Evolutionary conservation across 30 jellyfish, hydroid and myxozoan genomes (phyloP).

Genomic region (Hydractinia echinata): DNA sequence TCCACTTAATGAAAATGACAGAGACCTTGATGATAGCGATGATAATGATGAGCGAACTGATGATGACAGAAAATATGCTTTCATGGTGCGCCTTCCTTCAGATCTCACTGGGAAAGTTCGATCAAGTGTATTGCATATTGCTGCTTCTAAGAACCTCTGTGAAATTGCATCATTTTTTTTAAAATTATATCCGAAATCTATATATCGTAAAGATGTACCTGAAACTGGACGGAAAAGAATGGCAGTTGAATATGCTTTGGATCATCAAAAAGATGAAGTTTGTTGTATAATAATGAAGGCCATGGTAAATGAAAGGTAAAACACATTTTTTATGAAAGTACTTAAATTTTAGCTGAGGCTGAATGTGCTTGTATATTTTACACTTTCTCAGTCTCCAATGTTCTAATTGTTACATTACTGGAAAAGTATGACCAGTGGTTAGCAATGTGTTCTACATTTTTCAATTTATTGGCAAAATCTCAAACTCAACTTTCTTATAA

Average conservation of each 20-base stretch:
- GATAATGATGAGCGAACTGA: neutral
- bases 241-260: conserved; percentile 72
- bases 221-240: conserved; percentile 29
- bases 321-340: no score
- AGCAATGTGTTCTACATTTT: no score
- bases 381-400: no score
- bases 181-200: conserved; percentile 43
- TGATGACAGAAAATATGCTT: neutral
- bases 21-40: neutral
- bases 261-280: conserved; percentile 53
- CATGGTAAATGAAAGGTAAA: conserved; percentile 67
- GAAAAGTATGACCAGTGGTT: no score
- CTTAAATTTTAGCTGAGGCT: no score
- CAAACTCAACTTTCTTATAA: no score
- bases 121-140: conserved; percentile 70
- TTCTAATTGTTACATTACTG: no score
- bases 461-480: no score
- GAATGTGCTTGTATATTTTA: no score
- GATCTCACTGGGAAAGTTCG: neutral
- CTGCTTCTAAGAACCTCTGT: conserved; percentile 60
- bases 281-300: conserved; percentile 49
- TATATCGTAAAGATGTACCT: conserved; percentile 35
- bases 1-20: conserved; percentile 8
- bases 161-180: conserved; percentile 42
- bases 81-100: neutral